Percentiles rank a stretch among this genome's conserved stretches.
Evolutionary conservation across 2,113 vertebrate species (phyloP).

Genomic region (Gambusia holbrooki): DNA sequence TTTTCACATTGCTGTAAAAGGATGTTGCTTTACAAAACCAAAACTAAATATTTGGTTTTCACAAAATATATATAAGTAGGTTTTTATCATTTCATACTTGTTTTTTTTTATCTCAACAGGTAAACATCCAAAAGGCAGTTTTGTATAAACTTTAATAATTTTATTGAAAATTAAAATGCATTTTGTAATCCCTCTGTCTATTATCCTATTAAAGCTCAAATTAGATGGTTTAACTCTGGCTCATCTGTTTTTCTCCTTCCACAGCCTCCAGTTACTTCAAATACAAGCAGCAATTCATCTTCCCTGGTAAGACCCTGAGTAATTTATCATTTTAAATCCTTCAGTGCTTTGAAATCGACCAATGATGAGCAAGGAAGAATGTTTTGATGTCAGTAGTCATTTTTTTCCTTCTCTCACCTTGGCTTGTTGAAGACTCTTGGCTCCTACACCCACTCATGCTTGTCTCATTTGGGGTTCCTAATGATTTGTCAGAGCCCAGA

Average conservation of each 20-base stretch:
- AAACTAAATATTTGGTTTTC: too few species aligned
- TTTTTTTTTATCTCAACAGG: not conserved
- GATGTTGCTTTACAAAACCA: too few species aligned
- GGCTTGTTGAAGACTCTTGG: constrained; percentile 34
- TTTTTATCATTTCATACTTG: too few species aligned
- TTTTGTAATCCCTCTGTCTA: not conserved
- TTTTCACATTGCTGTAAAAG: too few species aligned
- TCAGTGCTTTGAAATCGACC: constrained; percentile 50
- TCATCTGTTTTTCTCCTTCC: constrained; percentile 53
- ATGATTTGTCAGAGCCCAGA: constrained; percentile 50
- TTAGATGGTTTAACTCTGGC: constrained; percentile 17
- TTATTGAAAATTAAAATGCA: not conserved
- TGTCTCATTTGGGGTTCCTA: constrained; percentile 56
- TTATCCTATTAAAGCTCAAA: not conserved
- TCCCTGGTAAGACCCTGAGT: constrained; percentile 86
- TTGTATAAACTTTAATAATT: too few species aligned
- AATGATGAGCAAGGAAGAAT: constrained; percentile 27
- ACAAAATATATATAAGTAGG: too few species aligned
- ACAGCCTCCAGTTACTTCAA: constrained; percentile 97
- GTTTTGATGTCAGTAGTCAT: constrained; percentile 67
- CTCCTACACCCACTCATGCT: constrained; percentile 46
- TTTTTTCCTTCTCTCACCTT: constrained; percentile 46
- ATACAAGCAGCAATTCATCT: constrained; percentile 99
- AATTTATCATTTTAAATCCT: constrained; percentile 54
- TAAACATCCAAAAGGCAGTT: too few species aligned